These are phyloP conservation scores for Caenorhabditis sinica DNA, from an alignment of 2,888 invertebrate genomes.

Conservation along the genomic window DNA sequence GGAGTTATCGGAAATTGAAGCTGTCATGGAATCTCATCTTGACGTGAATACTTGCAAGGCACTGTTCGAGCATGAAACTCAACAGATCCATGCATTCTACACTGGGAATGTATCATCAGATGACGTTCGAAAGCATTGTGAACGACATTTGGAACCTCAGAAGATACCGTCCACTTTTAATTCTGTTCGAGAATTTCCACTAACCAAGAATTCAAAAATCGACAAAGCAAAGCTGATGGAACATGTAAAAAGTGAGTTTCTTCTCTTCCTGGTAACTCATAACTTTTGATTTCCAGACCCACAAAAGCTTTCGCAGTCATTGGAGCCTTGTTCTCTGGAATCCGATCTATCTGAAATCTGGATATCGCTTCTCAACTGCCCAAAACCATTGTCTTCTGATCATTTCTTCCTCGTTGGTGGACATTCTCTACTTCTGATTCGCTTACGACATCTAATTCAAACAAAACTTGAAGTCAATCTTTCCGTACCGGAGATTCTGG, in stretches of 20 bases:
- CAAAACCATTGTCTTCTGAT: constrained; percentile 43
- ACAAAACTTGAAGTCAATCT: constrained; percentile 41
- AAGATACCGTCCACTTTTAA: constrained; percentile 76
- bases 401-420: constrained; percentile 76
- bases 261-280: neutral
- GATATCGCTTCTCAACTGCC: constrained; percentile 27
- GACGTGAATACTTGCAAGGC: constrained; percentile 64
- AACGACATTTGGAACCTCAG: constrained; percentile 71
- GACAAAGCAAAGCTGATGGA: constrained; percentile 52
- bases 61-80: constrained; percentile 64
- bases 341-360: constrained; percentile 30
- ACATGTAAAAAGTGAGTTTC: constrained; percentile 27
- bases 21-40: constrained; percentile 44
- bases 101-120: constrained; percentile 30
- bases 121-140: constrained; percentile 60
- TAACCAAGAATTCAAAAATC: constrained; percentile 78
- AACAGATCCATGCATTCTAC: constrained; percentile 72
- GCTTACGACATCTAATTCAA: constrained; percentile 64
- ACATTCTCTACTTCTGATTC: constrained; percentile 75
- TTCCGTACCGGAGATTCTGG: constrained; percentile 58
- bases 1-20: constrained; percentile 81
- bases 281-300: constrained; percentile 18
- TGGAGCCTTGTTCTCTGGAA: neutral
- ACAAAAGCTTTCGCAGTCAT: neutral
- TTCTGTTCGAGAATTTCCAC: constrained; percentile 73